Percentiles rank a stretch among this genome's conserved stretches.
Evolutionary conservation across 30 jellyfish, hydroid and myxozoan genomes (phyloP).

Genomic region (Hydractinia symbiolongicarpus): DNA sequence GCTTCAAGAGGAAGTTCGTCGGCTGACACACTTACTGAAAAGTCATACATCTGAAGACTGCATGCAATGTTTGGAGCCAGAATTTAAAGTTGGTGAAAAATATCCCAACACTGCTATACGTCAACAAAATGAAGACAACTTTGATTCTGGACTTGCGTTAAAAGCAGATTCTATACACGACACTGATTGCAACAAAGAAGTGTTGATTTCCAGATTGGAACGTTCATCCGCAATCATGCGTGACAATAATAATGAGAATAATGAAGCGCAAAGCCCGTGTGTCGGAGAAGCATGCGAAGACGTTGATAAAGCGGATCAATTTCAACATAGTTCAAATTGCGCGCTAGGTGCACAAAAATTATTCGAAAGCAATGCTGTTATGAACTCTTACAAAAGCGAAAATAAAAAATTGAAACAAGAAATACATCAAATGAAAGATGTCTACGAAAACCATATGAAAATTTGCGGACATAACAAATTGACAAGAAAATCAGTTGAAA

Average conservation of each 20-base stretch:
- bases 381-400: neutral
- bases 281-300: neutral
- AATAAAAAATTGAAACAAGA: slow-evolving; percentile 18
- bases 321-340: neutral
- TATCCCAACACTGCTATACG: neutral
- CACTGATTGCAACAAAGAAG: neutral
- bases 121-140: neutral
- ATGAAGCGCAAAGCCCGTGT: neutral
- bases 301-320: neutral
- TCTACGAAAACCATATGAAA: slow-evolving; percentile 23
- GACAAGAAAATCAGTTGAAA: neutral
- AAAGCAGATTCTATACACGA: neutral
- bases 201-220: slow-evolving; percentile 5
- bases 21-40: neutral
- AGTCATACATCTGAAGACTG: neutral
- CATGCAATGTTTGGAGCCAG: neutral
- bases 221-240: neutral
- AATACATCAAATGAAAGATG: slow-evolving; percentile 30
- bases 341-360: neutral
- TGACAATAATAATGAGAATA: neutral
- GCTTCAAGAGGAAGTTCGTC: neutral
- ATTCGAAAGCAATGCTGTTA: neutral
- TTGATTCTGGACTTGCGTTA: neutral
- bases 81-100: neutral
- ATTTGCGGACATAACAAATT: slow-evolving; percentile 10